Percentiles rank a stretch among this genome's conserved stretches.
Conservation (phyloP, 1,140 invertebrate genomes). For the Delia radicum region DNA sequence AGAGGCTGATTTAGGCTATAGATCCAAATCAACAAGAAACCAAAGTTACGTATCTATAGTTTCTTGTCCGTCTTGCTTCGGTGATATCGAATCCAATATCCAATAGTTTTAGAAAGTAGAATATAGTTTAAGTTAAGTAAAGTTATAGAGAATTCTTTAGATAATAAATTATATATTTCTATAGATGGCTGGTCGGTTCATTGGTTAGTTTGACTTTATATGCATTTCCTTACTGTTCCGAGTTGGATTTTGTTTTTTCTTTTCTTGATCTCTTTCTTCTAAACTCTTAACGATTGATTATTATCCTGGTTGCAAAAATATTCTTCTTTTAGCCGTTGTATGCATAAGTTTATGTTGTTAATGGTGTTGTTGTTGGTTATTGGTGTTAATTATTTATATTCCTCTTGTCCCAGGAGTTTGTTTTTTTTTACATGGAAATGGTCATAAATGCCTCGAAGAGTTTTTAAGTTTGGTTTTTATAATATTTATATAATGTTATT, state of each 20-base stretch:
- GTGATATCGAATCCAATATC: not conserved
- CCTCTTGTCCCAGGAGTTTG: not conserved
- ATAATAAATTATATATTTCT: not conserved
- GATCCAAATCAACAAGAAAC: not conserved
- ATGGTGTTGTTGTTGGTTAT: not conserved
- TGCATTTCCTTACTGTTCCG: not conserved
- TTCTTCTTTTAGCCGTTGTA: not conserved
- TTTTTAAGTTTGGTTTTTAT: not conserved
- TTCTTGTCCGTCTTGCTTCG: not conserved
- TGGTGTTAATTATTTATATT: not conserved
- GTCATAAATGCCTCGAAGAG: slow-evolving; percentile 12
- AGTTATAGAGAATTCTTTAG: not conserved
- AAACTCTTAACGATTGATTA: not conserved
- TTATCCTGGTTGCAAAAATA: not conserved
- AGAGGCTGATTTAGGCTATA: too few relatives aligned
- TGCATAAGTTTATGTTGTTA: not conserved
- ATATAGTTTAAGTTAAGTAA: not conserved
- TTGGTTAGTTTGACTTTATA: not conserved
- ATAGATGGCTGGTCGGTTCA: not conserved
- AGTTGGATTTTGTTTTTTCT: not conserved
- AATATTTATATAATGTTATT: not conserved
- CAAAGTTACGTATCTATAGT: not conserved
- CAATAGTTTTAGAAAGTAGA: not conserved
- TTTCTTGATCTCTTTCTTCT: not conserved
- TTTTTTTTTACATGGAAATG: slow-evolving; percentile 3